Evolutionary conservation across 2,888 invertebrate genomes (phyloP), one percentile per base, ranked within the genome.

Genomic region (Melinaea menophilus): DNA sequence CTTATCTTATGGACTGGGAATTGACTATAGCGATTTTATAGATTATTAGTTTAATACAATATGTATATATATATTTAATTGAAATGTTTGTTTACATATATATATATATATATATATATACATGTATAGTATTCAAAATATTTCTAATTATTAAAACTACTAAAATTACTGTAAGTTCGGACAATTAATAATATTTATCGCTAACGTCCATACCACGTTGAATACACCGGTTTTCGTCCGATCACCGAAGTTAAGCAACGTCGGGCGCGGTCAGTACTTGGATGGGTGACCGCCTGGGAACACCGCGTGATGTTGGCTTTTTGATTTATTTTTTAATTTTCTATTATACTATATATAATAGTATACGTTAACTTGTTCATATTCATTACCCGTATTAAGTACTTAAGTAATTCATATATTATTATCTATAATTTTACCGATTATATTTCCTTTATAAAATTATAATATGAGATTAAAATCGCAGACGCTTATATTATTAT

Each of bases 201-300:
- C 73, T 76, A 77, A 79, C 78, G 84, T 83, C 82, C 85, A 85
- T 85, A 86, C 86, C 79, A 86, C 78, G 84, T 84, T 86, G 84
- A 86, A 84, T 71, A 82, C 86, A 85, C 86, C 85, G 86, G 84
- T 85, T 86, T 85, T 86, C 86, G 85, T 86, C 86, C 85, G 87
- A 86, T 86, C 86, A 87, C 87, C 85, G 86, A 86, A 86, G 85
- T 85, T 84, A 86, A 85, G 85, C 85, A 86, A 83, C 84, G 79
- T 85, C 82, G 85, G 86, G 85, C 84, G 85, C 76, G 80, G 80
- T 85, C 80, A 86, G 85, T 86, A 85, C 86, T 86, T 86, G 84
- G 85, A 84, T 85, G 85, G 85, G 86, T 79, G 78, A 79, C 77
- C 79, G 77, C 78, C 75, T 79, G 78, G 78, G 78, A 79, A 79